Percentiles rank a stretch among this genome's conserved stretches.
Evolutionary conservation across 2,113 vertebrate species (phyloP).

Genomic region (Desmodus rotundus): DNA sequence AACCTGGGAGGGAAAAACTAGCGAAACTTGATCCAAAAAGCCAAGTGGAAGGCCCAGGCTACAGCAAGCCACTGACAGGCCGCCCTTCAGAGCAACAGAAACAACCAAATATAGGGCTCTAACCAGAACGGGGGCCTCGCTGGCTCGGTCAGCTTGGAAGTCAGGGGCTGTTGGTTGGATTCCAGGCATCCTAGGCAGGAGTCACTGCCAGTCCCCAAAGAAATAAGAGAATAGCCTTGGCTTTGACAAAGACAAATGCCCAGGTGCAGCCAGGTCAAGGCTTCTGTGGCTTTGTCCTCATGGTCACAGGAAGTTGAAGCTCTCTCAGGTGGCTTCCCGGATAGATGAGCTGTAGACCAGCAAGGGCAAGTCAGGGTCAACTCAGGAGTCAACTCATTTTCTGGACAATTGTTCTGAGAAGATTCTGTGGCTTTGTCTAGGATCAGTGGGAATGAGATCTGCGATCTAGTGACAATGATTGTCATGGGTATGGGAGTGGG

Average conservation of each 20-base stretch:
- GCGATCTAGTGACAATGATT: neutral
- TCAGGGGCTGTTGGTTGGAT: neutral
- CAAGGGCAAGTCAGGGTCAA: neutral
- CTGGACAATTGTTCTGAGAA: neutral
- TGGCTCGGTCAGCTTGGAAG: conserved; percentile 32
- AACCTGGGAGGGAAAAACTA: neutral
- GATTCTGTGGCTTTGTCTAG: neutral
- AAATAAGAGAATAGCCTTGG: neutral
- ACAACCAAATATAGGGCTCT: conserved; percentile 26
- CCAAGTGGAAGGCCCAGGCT: conserved; percentile 26
- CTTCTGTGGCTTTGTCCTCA: neutral
- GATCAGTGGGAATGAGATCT: neutral
- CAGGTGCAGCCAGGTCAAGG: neutral
- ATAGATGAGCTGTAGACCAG: neutral
- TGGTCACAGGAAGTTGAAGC: neutral
- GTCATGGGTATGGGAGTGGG: neutral
- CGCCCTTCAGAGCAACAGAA: neutral
- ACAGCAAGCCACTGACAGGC: neutral
- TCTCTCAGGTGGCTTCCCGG: neutral
- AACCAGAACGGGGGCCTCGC: neutral
- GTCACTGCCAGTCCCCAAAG: conserved; percentile 26
- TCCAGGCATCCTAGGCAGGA: conserved; percentile 16
- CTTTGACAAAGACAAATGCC: conserved; percentile 18
- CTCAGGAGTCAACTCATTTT: neutral
- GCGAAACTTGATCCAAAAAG: conserved; percentile 32